These are phyloP conservation scores for Rhopalosiphum maidis DNA, from an alignment of 1,140 invertebrate species.

Conservation along the genomic window DNA sequence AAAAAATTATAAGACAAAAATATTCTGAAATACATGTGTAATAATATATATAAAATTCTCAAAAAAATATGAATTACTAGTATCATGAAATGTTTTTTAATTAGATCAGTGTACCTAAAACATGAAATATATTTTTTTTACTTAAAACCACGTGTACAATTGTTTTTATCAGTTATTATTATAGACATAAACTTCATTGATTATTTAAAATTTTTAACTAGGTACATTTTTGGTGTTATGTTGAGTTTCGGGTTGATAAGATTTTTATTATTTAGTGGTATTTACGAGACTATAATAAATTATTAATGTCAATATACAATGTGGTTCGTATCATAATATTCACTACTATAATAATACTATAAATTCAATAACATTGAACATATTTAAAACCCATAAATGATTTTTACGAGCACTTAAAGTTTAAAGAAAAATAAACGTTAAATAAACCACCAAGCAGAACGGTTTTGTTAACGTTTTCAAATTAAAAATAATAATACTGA, in stretches of 20 bases:
- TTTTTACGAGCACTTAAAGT: slow-evolving; percentile 3
- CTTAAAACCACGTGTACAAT: neutral
- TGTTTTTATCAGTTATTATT: too few species aligned
- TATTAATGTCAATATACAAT: neutral
- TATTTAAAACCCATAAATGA: neutral
- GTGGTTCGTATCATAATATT: neutral
- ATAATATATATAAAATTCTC: neutral
- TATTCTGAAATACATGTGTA: neutral
- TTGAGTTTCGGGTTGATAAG: neutral
- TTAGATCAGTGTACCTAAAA: neutral
- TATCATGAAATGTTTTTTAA: neutral
- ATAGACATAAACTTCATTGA: too few species aligned
- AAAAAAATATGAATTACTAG: neutral
- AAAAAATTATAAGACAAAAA: neutral
- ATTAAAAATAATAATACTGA: neutral
- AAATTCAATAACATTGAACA: neutral
- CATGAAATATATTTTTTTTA: neutral
- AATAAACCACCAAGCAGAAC: neutral
- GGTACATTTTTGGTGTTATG: neutral
- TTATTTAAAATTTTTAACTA: too few species aligned
- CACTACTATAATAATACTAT: neutral
- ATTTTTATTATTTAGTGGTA: too few species aligned
- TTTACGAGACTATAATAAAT: too few species aligned
- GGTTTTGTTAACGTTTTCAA: neutral
- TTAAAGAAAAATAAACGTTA: neutral